Evolutionary conservation across 1,140 invertebrate species (phyloP), one percentile per base, ranked within the genome.

Genomic region (Linepithema humile): DNA sequence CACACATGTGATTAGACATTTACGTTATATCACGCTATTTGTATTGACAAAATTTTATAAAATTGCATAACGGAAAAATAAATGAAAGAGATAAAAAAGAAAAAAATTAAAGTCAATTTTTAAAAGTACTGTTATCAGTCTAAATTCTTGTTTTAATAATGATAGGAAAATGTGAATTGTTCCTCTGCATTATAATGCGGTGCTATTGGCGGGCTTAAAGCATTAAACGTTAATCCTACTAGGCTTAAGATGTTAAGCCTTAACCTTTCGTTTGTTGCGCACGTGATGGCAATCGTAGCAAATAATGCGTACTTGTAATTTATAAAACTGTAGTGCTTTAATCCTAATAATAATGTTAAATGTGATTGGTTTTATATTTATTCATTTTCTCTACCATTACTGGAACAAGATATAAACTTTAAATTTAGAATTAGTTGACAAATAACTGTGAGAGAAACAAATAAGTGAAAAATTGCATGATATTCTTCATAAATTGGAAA

Each of bases 161-260:
- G 17, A 6, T 26, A 43, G 23, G 64, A 45, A n/a, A 45, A 45
- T 7, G 7, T 29, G 15, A 5, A 43, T 29, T 67, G 17, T 65
- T 40, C 23, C 20, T 43, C 23, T 45, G 23, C 9, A 45, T 43
- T 67, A 23, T 67, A 62, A 62, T 62, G 35, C 15, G 38, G 26
- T 26, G 10, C 6, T 26, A 23, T 65, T 67, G 40, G 40, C 23
- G 15, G 43, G 15, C 4, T 67, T 67, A 67, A 67, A 29, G 23
- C 9, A 43, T 45, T 43, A 67, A n/a, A 9, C 40, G 40, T 15
- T 67, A 67, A 67, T 67, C 64, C 45, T 67, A 26, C 64, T 26
- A 43, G 40, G 64, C 26, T 67, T 26, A 67, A 45, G 15, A 26
- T 43, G 43, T 65, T n/a, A 67, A 67, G 23, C 26, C 26, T 57